phyloP scores from a whole-genome alignment of 2,888 invertebrate species.

The Sinodicranocentrus sp. region DNA sequence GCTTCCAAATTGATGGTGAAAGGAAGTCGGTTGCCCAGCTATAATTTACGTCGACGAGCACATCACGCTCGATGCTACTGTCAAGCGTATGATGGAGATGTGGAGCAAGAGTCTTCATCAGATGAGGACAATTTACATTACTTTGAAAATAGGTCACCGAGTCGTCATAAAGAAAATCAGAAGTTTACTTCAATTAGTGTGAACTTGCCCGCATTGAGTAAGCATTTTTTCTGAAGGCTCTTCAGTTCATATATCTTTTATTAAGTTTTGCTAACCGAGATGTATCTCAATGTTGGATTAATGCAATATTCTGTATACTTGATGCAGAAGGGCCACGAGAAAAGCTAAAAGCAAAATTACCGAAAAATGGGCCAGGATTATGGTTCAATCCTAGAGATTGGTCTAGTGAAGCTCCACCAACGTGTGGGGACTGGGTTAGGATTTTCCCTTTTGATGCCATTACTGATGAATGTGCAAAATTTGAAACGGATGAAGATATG shows the following conservation, averaged over 20 bases:
- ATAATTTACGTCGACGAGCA: background rate
- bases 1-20: conserved; percentile 64
- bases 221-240: no score
- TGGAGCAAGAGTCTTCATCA: conserved; percentile 48
- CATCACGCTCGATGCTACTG: conserved; percentile 38
- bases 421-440: conserved; percentile 88
- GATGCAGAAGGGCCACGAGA: conserved; percentile 53
- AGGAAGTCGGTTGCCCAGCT: conserved; percentile 41
- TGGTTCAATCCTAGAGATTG: conserved; percentile 81
- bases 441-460: conserved; percentile 83
- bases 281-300: no score
- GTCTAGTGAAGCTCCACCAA: conserved; percentile 81
- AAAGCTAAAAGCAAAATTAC: conserved; percentile 63
- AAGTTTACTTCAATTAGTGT: conserved; percentile 55
- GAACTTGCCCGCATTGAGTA: conserved; percentile 57
- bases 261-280: no score
- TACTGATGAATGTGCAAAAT: conserved; percentile 64
- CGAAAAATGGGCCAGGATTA: conserved; percentile 70
- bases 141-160: conserved; percentile 11
- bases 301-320: no score
- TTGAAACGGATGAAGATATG: conserved; percentile 65
- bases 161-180: background rate
- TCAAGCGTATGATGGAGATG: conserved; percentile 48
- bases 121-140: conserved; percentile 46
- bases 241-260: no score